phyloP scores from a whole-genome alignment of 2,797 vertebrate species.

The Eulemur albifrons region DNA sequence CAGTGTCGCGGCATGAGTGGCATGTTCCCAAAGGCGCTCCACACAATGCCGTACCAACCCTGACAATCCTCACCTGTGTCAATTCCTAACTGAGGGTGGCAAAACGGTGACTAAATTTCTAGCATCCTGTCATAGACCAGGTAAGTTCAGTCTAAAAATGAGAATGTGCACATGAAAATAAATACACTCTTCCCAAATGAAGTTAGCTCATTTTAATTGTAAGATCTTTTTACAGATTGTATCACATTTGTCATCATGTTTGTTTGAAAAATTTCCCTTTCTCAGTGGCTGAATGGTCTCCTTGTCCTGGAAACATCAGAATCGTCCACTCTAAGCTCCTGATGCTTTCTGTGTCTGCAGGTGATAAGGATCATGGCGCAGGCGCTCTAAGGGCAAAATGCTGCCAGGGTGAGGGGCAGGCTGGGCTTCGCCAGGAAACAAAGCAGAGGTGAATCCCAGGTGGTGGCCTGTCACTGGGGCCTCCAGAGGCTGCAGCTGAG shows the following conservation, averaged over 20 bases:
- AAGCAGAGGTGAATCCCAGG: neutral
- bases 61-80: neutral
- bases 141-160: neutral
- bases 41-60: neutral
- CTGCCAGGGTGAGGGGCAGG: neutral
- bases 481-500: neutral
- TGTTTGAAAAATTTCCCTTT: neutral
- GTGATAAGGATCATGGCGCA: neutral
- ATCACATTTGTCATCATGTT: neutral
- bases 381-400: neutral
- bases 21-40: neutral
- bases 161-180: neutral
- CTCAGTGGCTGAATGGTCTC: neutral
- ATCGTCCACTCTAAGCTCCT: neutral
- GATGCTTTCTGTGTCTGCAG: neutral
- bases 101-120: neutral
- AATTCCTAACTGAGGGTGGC: neutral
- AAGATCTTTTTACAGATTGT: neutral
- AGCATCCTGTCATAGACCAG: neutral
- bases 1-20: no score
- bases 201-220: neutral
- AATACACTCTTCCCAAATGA: neutral
- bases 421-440: neutral
- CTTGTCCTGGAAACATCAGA: neutral
- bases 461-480: neutral